These are phyloP conservation scores for Orthosia gracilis DNA, from an alignment of 2,888 invertebrate species.

Conservation along the genomic window DNA sequence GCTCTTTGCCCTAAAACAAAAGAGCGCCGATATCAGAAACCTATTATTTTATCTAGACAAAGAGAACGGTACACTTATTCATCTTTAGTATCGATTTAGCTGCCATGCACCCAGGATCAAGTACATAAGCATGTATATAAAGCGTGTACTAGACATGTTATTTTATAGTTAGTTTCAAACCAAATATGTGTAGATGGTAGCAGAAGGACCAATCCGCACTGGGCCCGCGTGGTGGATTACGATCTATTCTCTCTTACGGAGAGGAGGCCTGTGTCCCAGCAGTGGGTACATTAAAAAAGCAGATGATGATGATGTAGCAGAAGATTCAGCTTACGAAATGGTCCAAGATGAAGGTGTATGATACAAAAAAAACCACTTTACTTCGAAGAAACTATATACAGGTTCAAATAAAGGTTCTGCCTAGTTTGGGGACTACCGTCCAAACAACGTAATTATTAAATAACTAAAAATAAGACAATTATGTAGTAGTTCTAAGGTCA, in stretches of 20 bases:
- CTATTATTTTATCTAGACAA: slow-evolving; percentile 47
- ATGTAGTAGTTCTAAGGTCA: no score
- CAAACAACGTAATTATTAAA: no score
- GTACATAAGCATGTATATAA: slow-evolving; percentile 36
- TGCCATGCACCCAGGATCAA: slow-evolving; percentile 44
- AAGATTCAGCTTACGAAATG: background rate
- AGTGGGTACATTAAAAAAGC: no score
- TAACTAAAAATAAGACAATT: no score
- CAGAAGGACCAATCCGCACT: slow-evolving; percentile 5
- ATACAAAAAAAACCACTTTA: no score
- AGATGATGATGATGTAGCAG: background rate
- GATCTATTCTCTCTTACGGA: no score
- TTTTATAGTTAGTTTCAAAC: slow-evolving; percentile 1
- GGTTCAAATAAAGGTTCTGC: no score
- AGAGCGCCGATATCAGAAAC: slow-evolving; percentile 18
- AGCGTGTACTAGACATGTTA: slow-evolving; percentile 18
- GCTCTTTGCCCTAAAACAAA: slow-evolving; percentile 25
- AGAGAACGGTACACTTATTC: slow-evolving; percentile 48
- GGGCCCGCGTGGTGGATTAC: no score
- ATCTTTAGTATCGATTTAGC: slow-evolving; percentile 52
- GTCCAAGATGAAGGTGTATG: no score
- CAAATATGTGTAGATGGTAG: background rate
- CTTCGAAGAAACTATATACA: no score
- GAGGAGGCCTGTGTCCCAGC: no score
- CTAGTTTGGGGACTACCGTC: no score